Base-by-base conservation (phyloP, 2,797 vertebrate genomes). In the Percopsis omiscomaycus region DNA sequence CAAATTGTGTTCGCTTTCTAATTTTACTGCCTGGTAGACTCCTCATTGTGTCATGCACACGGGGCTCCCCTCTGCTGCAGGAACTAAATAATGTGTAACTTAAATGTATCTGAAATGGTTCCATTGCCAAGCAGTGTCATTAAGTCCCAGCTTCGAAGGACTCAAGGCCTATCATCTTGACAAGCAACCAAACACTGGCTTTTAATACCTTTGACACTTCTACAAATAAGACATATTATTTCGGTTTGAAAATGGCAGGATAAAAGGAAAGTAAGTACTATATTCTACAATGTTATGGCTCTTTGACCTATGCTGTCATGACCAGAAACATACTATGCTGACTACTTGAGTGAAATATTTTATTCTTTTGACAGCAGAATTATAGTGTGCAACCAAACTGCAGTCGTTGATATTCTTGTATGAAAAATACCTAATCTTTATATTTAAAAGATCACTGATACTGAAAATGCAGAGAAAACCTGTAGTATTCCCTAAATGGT, bases 1-100 rank as follows among this genome's bases (percentile, higher is more conserved):
- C 84, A 88, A 90, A 88, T 85, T 58, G 65, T 64, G 75, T 69
- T 59, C 58, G 68, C 70, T 75, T 81, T 83, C 80, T 83, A 68
- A 83, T 88, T 89, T 78, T 59, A 52, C 83, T 88, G 85, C 85
- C 87, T 89, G 88, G 88, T 89, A 77, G 81, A 83, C 73, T 65
- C 80, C 69, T 78, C 81, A 82, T 85, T 69, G 61, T 79, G 84
- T 82, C 83, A 59, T 78, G 88, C 85, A 83, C 79, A 52, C 49
- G 5, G 67, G 73, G 54, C 63, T 66, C 64, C 64, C 79, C 76
- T 82, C 71, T 49, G 68, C 78, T 59, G 66, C 77, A 61, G 47
- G 78, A 67, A 68, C 77, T 78, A 73, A 84, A 88, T 86, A 75
- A 88, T 76, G 78, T 77, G 78, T 77, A 81, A 82, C 81, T 86